Evolutionary conservation across 2,113 vertebrate genomes (phyloP).

Genomic region (Zapornia atra): DNA sequence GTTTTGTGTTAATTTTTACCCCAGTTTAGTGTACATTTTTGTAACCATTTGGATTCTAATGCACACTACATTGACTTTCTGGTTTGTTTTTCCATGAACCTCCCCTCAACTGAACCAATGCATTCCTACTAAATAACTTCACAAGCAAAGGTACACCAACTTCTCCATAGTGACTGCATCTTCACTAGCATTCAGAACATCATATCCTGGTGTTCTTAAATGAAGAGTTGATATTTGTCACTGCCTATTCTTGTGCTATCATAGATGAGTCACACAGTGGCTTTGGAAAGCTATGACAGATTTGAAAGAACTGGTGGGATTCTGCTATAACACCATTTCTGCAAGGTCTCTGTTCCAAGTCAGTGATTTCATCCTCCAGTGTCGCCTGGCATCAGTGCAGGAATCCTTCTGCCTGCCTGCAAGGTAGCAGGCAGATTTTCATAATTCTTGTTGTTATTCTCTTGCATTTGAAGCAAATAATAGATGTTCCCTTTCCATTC

Average conservation of each 20-base stretch:
- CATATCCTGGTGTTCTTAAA: neutral
- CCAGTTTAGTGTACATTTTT: neutral
- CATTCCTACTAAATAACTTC: neutral
- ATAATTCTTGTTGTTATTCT: neutral
- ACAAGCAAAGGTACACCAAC: neutral
- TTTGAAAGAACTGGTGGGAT: neutral
- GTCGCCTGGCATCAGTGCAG: neutral
- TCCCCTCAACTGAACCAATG: neutral
- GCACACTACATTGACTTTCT: neutral
- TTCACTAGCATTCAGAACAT: neutral
- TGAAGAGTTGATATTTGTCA: neutral
- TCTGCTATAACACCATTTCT: neutral
- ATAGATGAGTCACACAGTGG: neutral
- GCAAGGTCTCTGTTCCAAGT: neutral
- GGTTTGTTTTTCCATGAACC: neutral
- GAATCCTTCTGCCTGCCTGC: neutral
- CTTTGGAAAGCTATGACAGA: constrained; percentile 3
- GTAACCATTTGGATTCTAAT: neutral
- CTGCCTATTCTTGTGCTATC: neutral
- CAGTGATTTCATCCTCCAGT: neutral
- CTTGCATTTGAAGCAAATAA: constrained; percentile 46
- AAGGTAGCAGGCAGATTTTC: neutral
- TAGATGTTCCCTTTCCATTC: neutral
- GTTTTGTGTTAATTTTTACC: neutral
- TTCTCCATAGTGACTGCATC: neutral